Conservation (phyloP, 2,888 invertebrate species). For the Hololepta plana region DNA sequence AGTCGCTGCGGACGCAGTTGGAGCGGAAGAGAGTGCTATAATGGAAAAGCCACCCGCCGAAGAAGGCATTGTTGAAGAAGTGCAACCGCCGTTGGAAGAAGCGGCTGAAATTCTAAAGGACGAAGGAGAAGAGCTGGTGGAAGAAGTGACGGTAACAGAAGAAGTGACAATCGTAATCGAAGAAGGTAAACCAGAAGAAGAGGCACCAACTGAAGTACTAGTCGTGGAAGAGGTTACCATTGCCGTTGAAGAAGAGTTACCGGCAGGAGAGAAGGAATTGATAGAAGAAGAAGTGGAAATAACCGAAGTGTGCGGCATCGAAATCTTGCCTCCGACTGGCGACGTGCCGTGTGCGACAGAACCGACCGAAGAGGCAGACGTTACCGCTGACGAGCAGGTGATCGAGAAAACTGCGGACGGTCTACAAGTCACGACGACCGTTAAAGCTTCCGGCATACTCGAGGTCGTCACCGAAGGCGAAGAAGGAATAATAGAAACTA, state of each 20-base stretch:
- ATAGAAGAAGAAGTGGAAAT: conserved; percentile 2
- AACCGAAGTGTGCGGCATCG: neutral
- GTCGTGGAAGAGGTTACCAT: neutral
- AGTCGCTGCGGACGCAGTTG: neutral
- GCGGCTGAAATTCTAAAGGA: conserved; percentile 3
- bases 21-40: neutral
- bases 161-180: neutral
- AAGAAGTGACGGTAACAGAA: conserved; percentile 1
- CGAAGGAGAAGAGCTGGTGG: conserved; percentile 1
- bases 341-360: neutral
- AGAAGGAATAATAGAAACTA: conserved; percentile 22
- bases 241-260: conserved; percentile 1
- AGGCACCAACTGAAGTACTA: conserved; percentile 2
- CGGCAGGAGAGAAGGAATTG: conserved; percentile 1
- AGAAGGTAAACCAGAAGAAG: conserved; percentile 2
- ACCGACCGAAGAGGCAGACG: conserved; percentile 3
- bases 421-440: conserved; percentile 20
- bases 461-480: conserved; percentile 25
- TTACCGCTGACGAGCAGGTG: conserved; percentile 14
- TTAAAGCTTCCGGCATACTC: conserved; percentile 21
- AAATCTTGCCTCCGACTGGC: neutral
- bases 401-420: conserved; percentile 15
- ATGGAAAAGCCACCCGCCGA: neutral
- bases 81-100: conserved; percentile 1
- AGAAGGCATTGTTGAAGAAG: neutral